These are phyloP conservation scores for Percina caprodes DNA, from an alignment of 2,113 vertebrate species.

Conservation along the genomic window DNA sequence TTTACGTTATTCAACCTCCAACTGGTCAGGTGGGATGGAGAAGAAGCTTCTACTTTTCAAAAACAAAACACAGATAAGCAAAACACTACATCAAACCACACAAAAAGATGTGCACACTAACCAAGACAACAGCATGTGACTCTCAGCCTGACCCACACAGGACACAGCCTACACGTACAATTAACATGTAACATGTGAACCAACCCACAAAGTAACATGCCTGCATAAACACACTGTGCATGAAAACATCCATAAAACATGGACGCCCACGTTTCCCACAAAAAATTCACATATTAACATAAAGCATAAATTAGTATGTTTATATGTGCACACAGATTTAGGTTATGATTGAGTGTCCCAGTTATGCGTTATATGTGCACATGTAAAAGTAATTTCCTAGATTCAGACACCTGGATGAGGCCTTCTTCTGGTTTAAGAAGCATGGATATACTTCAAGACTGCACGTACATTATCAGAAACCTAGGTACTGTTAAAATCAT, in stretches of 20 bases:
- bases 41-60: neutral
- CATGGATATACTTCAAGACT: too few relatives aligned
- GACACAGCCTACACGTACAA: conserved; percentile 16
- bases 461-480: neutral
- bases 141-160: neutral
- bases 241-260: conserved; percentile 28
- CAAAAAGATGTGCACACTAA: conserved; percentile 1
- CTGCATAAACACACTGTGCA: conserved; percentile 35
- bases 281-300: conserved; percentile 32
- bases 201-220: conserved; percentile 52
- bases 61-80: neutral
- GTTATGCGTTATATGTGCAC: neutral
- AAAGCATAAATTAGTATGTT: neutral
- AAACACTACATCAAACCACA: neutral
- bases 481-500: neutral
- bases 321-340: neutral
- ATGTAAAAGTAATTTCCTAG: neutral
- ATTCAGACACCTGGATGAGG: neutral
- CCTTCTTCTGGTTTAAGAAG: too few relatives aligned
- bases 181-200: conserved; percentile 26
- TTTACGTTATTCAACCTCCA: neutral
- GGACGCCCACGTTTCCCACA: conserved; percentile 39
- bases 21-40: neutral
- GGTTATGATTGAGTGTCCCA: too few relatives aligned
- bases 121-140: neutral